Evolutionary conservation across 1,140 invertebrate species (phyloP).

Genomic region (Orius insidiosus): DNA sequence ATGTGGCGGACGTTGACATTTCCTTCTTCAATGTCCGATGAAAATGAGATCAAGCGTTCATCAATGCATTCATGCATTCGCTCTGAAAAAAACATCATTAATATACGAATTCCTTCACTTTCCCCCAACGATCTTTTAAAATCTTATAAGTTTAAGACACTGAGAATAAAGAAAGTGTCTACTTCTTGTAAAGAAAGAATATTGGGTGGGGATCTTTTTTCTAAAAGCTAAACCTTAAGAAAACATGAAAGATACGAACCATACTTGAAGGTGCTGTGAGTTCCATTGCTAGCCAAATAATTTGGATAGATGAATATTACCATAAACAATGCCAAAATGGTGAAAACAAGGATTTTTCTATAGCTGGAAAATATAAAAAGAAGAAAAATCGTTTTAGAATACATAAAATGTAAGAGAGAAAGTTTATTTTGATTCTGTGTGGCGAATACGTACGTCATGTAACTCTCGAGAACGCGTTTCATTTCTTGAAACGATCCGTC

Average conservation of each 20-base stretch:
- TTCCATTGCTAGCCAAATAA: too few species aligned
- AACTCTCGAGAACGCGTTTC: slow-evolving; percentile 14
- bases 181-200: too few species aligned
- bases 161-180: too few species aligned
- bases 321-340: too few species aligned
- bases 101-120: background rate
- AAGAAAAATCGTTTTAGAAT: background rate
- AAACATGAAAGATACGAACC: slow-evolving; percentile 1
- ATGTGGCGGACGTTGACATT: slow-evolving; percentile 48
- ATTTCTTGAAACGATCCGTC: slow-evolving; percentile 8
- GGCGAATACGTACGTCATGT: slow-evolving; percentile 8
- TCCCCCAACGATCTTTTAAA: too few species aligned
- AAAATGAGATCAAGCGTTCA: slow-evolving; percentile 40
- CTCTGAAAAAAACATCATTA: slow-evolving; percentile 27
- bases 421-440: background rate
- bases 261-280: too few species aligned
- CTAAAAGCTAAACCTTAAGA: background rate
- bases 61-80: slow-evolving; percentile 42
- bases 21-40: slow-evolving; percentile 37
- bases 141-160: too few species aligned
- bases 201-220: too few species aligned
- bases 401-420: slow-evolving; percentile 5
- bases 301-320: too few species aligned
- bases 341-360: too few species aligned
- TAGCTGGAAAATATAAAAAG: too few species aligned